Conservation (phyloP, 2,797 vertebrate genomes). For the Semaprochilodus insignis region DNA sequence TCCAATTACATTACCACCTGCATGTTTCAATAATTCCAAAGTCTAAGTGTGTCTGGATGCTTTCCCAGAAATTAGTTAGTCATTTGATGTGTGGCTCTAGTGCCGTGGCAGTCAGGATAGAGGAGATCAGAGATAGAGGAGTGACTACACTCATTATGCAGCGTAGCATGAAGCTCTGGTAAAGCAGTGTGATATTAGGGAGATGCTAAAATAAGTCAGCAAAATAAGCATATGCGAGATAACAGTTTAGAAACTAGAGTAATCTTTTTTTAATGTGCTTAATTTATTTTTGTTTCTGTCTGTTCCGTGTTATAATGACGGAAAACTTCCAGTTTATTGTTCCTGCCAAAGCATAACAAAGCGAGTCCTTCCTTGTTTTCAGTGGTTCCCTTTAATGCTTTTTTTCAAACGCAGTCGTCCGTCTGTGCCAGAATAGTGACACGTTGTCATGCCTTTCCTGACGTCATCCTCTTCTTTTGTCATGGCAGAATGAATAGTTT, state of each 20-base stretch:
- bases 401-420: neutral
- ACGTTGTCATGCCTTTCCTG: neutral
- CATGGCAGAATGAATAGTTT: neutral
- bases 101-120: neutral
- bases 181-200: neutral
- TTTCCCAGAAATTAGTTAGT: neutral
- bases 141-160: neutral
- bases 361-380: neutral
- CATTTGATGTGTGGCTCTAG: too few relatives aligned
- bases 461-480: neutral
- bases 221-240: neutral
- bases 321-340: slow-evolving; percentile 3
- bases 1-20: neutral
- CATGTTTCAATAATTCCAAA: neutral
- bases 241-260: neutral
- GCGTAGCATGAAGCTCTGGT: neutral
- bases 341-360: slow-evolving; percentile 4
- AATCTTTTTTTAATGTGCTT: neutral
- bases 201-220: neutral
- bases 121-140: neutral
- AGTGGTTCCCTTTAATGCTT: neutral
- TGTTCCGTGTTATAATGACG: neutral
- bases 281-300: neutral
- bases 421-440: neutral
- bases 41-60: neutral